Percentiles rank a stretch among this genome's conserved stretches.
These are phyloP conservation scores for Actinia equina DNA, from an alignment of 64 coral and sea anemone genomes.

Conservation along the genomic window DNA sequence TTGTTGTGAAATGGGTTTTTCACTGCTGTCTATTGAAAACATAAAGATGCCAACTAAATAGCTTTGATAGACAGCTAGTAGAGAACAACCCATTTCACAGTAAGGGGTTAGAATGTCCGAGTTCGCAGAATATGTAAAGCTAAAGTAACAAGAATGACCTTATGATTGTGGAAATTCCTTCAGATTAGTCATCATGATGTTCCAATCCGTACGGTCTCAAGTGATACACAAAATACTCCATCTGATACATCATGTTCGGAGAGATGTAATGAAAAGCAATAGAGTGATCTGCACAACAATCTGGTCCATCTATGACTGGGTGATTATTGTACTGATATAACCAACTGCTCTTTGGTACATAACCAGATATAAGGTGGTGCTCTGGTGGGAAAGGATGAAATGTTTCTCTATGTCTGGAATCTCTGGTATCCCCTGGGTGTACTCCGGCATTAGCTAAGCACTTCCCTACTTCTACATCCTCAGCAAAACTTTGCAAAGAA, in stretches of 20 bases:
- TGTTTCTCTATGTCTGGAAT: slow-evolving; percentile 40
- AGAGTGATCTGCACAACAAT: slow-evolving; percentile 74
- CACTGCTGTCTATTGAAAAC: no score
- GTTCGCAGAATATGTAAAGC: no score
- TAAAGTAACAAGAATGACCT: no score
- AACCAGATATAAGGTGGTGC: slow-evolving; percentile 65
- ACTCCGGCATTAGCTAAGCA: slow-evolving; percentile 48
- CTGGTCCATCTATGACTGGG: slow-evolving; percentile 51
- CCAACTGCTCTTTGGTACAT: slow-evolving; percentile 54
- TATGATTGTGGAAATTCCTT: no score
- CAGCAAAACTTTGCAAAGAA: slow-evolving; percentile 26
- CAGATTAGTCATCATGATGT: slow-evolving; percentile 24
- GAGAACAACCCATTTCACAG: no score
- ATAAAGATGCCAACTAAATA: no score
- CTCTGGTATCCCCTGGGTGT: slow-evolving; percentile 39
- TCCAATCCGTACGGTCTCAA: slow-evolving; percentile 58
- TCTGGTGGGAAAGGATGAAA: slow-evolving; percentile 67
- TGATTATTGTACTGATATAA: slow-evolving; percentile 27
- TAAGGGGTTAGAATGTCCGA: no score
- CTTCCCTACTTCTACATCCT: slow-evolving; percentile 58
- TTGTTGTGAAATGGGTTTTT: no score
- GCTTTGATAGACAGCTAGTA: no score
- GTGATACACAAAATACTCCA: slow-evolving; percentile 81
- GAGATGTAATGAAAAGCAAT: slow-evolving; percentile 72
- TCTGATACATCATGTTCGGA: slow-evolving; percentile 68